Base-by-base conservation (phyloP, 2,888 invertebrate genomes). In the Cephonodes hylas region DNA sequence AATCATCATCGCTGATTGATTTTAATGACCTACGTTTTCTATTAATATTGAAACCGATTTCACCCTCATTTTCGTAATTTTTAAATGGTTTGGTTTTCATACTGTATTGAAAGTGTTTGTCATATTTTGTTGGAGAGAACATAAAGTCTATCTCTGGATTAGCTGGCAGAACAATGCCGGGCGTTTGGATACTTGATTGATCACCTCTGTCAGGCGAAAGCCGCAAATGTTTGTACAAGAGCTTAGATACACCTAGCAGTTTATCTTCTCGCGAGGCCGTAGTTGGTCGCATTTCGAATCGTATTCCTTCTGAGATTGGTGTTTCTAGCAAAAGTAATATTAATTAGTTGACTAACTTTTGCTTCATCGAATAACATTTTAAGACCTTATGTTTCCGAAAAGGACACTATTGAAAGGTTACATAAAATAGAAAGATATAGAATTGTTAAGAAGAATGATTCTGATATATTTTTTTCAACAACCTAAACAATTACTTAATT, bases 211-310 rank as follows among this genome's bases (percentile, higher is more conserved):
- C 59, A 0, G 31, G 20, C 0, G 61, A 34, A 22, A 61, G 34
- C 65, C 77, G 76, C 0, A 85, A 15, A 46, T 84, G 80, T 56
- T 81, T 76, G 2, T 68, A 62, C 2, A 79, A 8, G 0, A 63
- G 34, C 31, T 72, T 73, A 3, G 70, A 45, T 0, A 79, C n/a
- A 1, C 70, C 68, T 0, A 23, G 0, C 13, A 63, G 59, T 0
- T 31, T 23, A 3, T 75, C 73, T 0, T 80, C 75, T 48, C 70
- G 42, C 1, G 38, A 18, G 3, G 34, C 27, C 5, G n/a, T 48
- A 3, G 38, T 73, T 0, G 78, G 74, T 6, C 63, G 64, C 0
- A 76, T 3, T 68, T 83, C 73, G 8, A 83, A 66, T 61, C 72
- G 62, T 7, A 82, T 63, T 1, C 79, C 82, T 68, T 82, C 80